Conservation (phyloP, 2,797 vertebrate species). For the Poeciliopsis infans region DNA sequence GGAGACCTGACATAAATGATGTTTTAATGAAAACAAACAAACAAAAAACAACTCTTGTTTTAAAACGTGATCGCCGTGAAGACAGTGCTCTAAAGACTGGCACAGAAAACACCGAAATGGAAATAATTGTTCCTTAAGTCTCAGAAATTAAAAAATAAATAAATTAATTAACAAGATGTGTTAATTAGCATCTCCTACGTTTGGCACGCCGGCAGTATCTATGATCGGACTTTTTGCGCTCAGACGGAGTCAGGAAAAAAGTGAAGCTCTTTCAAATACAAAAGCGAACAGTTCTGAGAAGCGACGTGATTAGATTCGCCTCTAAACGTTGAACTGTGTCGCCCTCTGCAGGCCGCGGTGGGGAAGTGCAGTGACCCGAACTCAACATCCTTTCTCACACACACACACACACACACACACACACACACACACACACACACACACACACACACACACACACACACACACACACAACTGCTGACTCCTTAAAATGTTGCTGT, state of each 20-base stretch:
- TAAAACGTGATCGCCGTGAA: constrained; percentile 16
- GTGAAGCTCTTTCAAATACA: neutral
- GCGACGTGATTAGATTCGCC: neutral
- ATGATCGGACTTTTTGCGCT: neutral
- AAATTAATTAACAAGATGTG: neutral
- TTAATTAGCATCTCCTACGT: neutral
- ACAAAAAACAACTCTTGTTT: neutral
- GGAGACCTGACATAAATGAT: neutral
- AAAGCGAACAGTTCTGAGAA: neutral
- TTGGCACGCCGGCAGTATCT: neutral
- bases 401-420: too few species aligned
- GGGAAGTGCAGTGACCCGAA: neutral
- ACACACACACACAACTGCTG: neutral
- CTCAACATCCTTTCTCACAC: too few species aligned
- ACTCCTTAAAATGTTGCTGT: neutral
- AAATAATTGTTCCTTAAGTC: neutral
- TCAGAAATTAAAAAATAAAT: neutral
- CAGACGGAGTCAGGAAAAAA: neutral
- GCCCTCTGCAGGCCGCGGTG: constrained; percentile 62
- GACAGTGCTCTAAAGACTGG: neutral
- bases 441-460: too few species aligned
- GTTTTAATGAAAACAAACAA: neutral
- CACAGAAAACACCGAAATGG: neutral
- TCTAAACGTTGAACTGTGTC: constrained; percentile 67
- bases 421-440: too few species aligned